A percentile compares a stretch with the other conserved stretches of the same genome.
phyloP scores from a whole-genome alignment of 2,113 vertebrate species.

The Regulus satrapa region DNA sequence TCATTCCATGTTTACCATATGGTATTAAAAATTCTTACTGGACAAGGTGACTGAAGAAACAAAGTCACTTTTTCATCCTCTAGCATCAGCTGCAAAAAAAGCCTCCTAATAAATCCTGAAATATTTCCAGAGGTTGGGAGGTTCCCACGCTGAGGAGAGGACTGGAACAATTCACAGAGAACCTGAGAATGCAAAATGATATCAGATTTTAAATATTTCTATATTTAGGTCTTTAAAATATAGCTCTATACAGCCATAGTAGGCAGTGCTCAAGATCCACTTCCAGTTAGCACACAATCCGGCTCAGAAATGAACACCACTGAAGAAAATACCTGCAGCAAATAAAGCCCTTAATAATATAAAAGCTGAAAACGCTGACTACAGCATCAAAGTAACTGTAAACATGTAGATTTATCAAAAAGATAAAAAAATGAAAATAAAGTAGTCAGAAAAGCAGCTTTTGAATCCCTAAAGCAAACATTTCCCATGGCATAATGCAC shows the following conservation, averaged over 20 bases:
- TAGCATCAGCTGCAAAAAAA: constrained; percentile 97
- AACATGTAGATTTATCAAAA: not conserved
- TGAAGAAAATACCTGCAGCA: not conserved
- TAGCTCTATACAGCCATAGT: not conserved
- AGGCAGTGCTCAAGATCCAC: not conserved
- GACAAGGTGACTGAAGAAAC: constrained; percentile 97
- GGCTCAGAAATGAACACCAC: not conserved
- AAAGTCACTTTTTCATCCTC: constrained; percentile 99
- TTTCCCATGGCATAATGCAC: not conserved
- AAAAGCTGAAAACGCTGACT: not conserved
- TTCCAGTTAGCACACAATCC: not conserved
- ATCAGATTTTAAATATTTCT: not conserved
- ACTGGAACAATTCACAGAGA: constrained; percentile 97
- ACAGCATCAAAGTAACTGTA: not conserved
- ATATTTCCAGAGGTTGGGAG: constrained; percentile 95
- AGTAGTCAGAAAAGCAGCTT: not conserved
- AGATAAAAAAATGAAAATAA: not conserved
- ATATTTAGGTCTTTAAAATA: not conserved
- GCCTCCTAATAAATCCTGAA: constrained; percentile 94
- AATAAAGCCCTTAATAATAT: not conserved
- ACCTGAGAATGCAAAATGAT: constrained; percentile 77
- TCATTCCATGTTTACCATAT: not conserved
- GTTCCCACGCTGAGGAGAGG: constrained; percentile 89
- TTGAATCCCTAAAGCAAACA: not conserved
- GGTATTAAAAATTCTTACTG: constrained; percentile 75